Evolutionary conservation across 2,797 vertebrate genomes (phyloP), one percentile per base, ranked within the genome.

Genomic region (Sardinella longiceps): DNA sequence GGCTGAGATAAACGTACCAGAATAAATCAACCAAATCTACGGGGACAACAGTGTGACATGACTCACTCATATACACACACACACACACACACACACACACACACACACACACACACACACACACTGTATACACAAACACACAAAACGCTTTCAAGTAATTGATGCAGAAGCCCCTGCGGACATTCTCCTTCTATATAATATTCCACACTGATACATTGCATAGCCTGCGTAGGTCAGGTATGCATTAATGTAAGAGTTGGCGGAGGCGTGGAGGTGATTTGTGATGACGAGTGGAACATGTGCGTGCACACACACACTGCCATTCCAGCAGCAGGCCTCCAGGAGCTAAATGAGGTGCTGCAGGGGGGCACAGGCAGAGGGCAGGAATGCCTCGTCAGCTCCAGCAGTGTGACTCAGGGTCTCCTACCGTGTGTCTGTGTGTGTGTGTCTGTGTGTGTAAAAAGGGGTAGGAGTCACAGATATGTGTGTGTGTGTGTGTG

Each of bases 221-320:
- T n/a, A n/a, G n/a, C 37, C 70, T 39, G 70, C 70, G 43, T 77
- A 77, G 70, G 70, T 77, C 70, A 77, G 70, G 20, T 43, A 77
- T 81, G 46, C 80, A 81, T 81, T 53, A 48, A 82, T 77, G 70
- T 20, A 77, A 23, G 70, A 43, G 18, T 39, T 20, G 37, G 43
- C 23, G 33, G 20, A 77, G 23, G 1, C 28, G 4, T 37, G 63
- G 63, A 70, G 63, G 63, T 70, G 70, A 18, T 77, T 39, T 74
- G 5, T 77, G 33, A 77, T 43, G 37, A 39, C 37, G 37, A 1
- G 15, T 20, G 7, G 7, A 77, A 77, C 70, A 74, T 37, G 15
- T 37, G 66, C n/a, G n/a, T n/a, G n/a, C n/a, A n/a, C n/a, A n/a
- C 66, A 33, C 30, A 30, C 30, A 37, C 30, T 12, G 3, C 15